Evolutionary conservation across 2,113 vertebrate species (phyloP), one percentile per base, ranked within the genome.

Genomic region (Corythoichthys intestinalis): DNA sequence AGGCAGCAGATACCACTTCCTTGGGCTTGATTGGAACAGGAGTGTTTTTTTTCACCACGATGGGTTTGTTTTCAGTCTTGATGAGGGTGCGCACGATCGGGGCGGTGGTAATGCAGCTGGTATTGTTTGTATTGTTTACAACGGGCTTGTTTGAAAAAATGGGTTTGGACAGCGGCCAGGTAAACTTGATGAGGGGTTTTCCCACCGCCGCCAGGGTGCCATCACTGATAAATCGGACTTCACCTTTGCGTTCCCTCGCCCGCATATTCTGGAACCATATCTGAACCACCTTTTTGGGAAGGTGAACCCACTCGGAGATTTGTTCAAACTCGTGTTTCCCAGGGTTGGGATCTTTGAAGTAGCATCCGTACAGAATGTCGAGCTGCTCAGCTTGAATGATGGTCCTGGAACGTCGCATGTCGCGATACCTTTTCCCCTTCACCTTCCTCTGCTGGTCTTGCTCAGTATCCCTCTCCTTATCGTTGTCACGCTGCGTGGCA

Each of bases 221-320:
- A 4, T 92, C 90, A 4, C 93, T 92, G 58, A 93, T 91, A 49
- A 93, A 93, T 41, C 95, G 90, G 53, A 96, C 94, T 69, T 96
- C 94, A 6, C 95, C 95, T 80, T 96, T 96, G 15, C 95, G 90
- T 62, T 96, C 95, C 14, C 95, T 90, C 7, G 95, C 95, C 65
- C 95, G 91, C 88, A 95, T 96, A 70, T 97, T 97, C 87, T 97
- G 95, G 85, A 97, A 97, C 95, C 95, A 96, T 75, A 97, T 95
- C 86, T 96, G 95, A 11, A 97, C 95, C 17, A 96, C 95, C 72
- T 95, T 94, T 82, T 96, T 96, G 64, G 94, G 94, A 72, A 97
- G 94, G 47, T 94, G 93, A 66, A 96, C 94, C 88, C 95, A 95
- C 76, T 94, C 92, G 0, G 95, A 94, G 81, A 97, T 96, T 71